Percentiles rank a stretch among this genome's conserved stretches.
Evolutionary conservation across 2,113 vertebrate genomes (phyloP).

Genomic region (Zapus hudsonius): DNA sequence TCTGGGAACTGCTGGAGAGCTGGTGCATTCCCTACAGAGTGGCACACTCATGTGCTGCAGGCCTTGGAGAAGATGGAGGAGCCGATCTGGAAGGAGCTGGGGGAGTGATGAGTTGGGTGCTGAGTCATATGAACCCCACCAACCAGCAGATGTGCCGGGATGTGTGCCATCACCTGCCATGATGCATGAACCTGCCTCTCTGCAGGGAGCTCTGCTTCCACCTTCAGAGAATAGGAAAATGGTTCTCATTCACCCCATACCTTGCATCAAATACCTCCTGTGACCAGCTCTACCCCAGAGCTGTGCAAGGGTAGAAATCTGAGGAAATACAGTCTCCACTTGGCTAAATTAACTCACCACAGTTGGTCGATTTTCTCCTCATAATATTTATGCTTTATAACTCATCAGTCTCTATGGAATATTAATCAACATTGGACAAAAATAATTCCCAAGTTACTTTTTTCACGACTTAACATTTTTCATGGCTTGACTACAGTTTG

Average conservation of each 20-base stretch:
- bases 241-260: neutral
- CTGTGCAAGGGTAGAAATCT: slow-evolving; percentile 53
- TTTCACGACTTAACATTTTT: slow-evolving; percentile 54
- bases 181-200: too few relatives aligned
- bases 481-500: slow-evolving; percentile 32
- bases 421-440: neutral
- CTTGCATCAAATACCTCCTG: neutral
- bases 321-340: neutral
- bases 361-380: slow-evolving; percentile 48
- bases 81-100: neutral
- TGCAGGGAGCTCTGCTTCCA: neutral
- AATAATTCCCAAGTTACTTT: neutral
- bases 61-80: neutral
- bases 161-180: accelerated
- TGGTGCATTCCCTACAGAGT: too few relatives aligned
- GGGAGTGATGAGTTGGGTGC: accelerated
- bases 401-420: neutral
- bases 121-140: neutral
- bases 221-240: neutral
- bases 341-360: neutral
- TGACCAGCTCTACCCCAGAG: neutral
- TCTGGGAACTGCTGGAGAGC: neutral
- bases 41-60: accelerated
- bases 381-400: slow-evolving; percentile 44
- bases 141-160: too few relatives aligned